Evolutionary conservation across 37 sponge, comb jelly and placozoan species (phyloP).

Genomic region (Spongilla lacustris): DNA sequence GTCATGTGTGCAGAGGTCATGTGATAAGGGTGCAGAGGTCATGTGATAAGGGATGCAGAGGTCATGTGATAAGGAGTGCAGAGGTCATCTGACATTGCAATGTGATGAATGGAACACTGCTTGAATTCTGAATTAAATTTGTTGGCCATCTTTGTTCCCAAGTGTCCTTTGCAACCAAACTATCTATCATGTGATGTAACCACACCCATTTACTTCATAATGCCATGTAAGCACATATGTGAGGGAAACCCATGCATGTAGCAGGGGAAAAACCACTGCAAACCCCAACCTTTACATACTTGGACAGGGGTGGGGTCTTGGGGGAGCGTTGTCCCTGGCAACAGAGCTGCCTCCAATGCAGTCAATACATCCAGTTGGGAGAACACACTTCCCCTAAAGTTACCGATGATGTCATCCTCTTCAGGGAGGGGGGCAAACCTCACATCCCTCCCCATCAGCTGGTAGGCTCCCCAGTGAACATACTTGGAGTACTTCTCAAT

Average conservation of each 20-base stretch:
- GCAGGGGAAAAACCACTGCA: too few species aligned
- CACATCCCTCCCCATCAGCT: slow-evolving; percentile 63
- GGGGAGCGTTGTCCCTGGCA: neutral
- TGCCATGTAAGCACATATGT: too few species aligned
- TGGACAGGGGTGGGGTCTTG: slow-evolving; percentile 18
- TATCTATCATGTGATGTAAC: too few species aligned
- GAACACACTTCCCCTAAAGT: slow-evolving; percentile 4
- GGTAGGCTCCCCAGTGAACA: slow-evolving; percentile 69
- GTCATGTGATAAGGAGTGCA: too few species aligned
- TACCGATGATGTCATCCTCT: slow-evolving; percentile 13
- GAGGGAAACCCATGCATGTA: neutral
- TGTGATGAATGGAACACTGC: too few species aligned
- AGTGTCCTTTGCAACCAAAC: too few species aligned
- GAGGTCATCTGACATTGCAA: too few species aligned
- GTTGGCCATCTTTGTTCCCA: too few species aligned
- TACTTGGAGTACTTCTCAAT: slow-evolving; percentile 58
- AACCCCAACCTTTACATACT: neutral
- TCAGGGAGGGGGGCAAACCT: slow-evolving; percentile 4
- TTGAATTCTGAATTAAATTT: too few species aligned
- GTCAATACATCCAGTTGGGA: slow-evolving; percentile 35
- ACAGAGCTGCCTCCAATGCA: slow-evolving; percentile 19
- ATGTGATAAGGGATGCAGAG: neutral
- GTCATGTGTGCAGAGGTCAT: too few species aligned
- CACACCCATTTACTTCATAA: too few species aligned
- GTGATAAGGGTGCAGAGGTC: neutral